Evolutionary conservation across 1,140 invertebrate species (phyloP).

Genomic region (Drosophila bocki): DNA sequence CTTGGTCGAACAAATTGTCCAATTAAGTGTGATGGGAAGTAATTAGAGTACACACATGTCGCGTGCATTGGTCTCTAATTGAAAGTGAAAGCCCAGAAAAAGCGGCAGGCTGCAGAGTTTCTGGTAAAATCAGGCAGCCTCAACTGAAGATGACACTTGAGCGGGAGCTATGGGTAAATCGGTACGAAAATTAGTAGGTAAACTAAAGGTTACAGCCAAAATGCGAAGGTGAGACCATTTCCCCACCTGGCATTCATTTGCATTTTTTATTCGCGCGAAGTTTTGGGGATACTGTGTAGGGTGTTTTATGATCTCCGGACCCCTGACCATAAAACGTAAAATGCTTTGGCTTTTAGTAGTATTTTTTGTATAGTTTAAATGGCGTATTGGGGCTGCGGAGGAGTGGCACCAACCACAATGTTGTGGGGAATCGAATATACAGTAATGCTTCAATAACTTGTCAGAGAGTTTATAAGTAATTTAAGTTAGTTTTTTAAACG

Average conservation of each 20-base stretch:
- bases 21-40: slow-evolving; percentile 61
- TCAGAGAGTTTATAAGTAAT: neutral
- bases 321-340: neutral
- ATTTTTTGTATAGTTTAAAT: slow-evolving; percentile 12
- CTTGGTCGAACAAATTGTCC: slow-evolving; percentile 31
- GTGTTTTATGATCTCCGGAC: slow-evolving; percentile 8
- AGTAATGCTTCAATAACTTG: neutral
- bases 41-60: slow-evolving; percentile 36
- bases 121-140: neutral
- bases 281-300: slow-evolving; percentile 5
- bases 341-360: neutral
- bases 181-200: neutral
- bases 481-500: neutral
- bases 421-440: neutral
- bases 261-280: slow-evolving; percentile 22
- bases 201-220: neutral
- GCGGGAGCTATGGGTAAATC: slow-evolving; percentile 12
- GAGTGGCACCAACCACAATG: neutral
- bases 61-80: slow-evolving; percentile 43
- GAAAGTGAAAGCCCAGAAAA: slow-evolving; percentile 60
- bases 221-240: slow-evolving; percentile 21
- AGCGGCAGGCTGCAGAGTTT: neutral
- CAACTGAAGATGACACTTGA: slow-evolving; percentile 2
- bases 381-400: too few relatives aligned
- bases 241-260: slow-evolving; percentile 41